A percentile compares a stretch with the other conserved stretches of the same genome.
Conservation (phyloP, 2,113 vertebrate genomes). For the Carettochelys insculpta region DNA sequence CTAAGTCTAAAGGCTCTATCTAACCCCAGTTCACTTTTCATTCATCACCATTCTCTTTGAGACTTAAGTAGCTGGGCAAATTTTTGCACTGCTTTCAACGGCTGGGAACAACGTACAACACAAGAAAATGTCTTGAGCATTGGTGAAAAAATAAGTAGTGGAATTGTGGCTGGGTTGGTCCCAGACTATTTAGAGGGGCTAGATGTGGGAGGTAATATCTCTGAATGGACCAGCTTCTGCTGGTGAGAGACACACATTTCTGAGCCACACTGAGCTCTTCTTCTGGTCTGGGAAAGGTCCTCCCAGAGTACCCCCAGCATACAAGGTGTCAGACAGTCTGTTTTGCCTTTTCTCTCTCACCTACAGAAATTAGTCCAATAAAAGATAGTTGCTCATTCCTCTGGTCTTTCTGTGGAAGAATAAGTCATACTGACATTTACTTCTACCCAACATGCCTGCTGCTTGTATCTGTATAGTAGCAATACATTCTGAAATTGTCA, state of each 20-base stretch:
- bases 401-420: conserved; percentile 17
- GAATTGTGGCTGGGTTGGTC: background rate
- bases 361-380: background rate
- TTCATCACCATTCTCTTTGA: background rate
- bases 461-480: no score
- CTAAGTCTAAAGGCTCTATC: background rate
- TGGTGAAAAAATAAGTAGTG: background rate
- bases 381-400: background rate
- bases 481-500: no score
- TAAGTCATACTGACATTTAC: conserved; percentile 51
- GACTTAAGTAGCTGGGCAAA: background rate
- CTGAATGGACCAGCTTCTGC: background rate
- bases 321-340: background rate
- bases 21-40: background rate
- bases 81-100: conserved; percentile 15
- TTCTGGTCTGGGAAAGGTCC: background rate
- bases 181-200: background rate
- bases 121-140: conserved; percentile 36
- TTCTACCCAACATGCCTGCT: conserved; percentile 46
- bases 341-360: background rate
- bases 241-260: background rate
- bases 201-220: background rate
- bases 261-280: background rate
- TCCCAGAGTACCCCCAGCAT: background rate
- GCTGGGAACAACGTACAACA: conserved; percentile 2